Conservation (phyloP, 1,140 invertebrate species). For the Plectrocnemia conspersa region DNA sequence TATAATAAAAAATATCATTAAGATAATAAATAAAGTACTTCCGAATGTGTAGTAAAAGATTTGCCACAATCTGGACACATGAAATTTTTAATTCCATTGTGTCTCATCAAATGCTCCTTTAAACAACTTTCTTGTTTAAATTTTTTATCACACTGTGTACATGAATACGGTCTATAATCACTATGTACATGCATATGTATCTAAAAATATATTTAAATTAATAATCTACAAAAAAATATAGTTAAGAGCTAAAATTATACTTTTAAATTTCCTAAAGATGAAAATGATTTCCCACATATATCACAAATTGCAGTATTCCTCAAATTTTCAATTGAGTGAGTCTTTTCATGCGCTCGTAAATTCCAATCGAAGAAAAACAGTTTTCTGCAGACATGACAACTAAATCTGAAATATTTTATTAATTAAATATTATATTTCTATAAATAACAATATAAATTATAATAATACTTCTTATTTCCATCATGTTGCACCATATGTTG, state of each 20-base stretch:
- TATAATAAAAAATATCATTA: constrained; percentile 1
- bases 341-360: constrained; percentile 22
- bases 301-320: constrained; percentile 19
- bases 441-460: background rate
- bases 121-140: constrained; percentile 24
- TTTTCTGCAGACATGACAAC: constrained; percentile 19
- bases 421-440: constrained; percentile 9
- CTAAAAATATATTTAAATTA: constrained; percentile 10
- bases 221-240: constrained; percentile 12
- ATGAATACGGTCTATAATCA: constrained; percentile 13
- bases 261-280: constrained; percentile 27
- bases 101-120: constrained; percentile 21
- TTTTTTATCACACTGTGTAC: constrained; percentile 23
- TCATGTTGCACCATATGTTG: constrained; percentile 30
- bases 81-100: constrained; percentile 24
- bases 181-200: constrained; percentile 28
- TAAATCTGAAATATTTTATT: constrained; percentile 19
- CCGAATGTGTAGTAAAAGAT: constrained; percentile 22
- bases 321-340: constrained; percentile 3
- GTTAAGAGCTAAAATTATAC: constrained; percentile 3
- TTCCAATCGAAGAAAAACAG: constrained; percentile 28
- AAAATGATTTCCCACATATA: constrained; percentile 25
- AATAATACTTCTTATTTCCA: constrained; percentile 21
- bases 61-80: constrained; percentile 26
- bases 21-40: constrained; percentile 15